Percentiles rank a stretch among this genome's conserved stretches.
phyloP scores from a whole-genome alignment of 2,113 vertebrate species.

The Heterotilapia buettikoferi region DNA sequence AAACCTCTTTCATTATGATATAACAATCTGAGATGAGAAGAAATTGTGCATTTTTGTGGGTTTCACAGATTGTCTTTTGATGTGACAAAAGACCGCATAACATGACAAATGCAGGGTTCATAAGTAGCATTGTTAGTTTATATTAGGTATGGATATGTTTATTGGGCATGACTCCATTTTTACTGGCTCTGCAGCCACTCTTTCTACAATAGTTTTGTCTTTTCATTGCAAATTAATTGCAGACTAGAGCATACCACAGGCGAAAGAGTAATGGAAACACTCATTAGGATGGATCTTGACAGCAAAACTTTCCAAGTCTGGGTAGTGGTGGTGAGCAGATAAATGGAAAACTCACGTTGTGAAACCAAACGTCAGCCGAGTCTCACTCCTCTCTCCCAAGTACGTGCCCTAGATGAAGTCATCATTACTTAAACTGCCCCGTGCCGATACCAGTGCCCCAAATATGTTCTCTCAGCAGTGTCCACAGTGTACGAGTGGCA shows the following conservation, averaged over 20 bases:
- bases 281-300: slow-evolving; percentile 16
- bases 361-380: neutral
- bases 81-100: neutral
- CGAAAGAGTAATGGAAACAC: slow-evolving; percentile 53
- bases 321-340: slow-evolving; percentile 12
- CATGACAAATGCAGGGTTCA: neutral
- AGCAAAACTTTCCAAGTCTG: slow-evolving; percentile 34
- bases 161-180: neutral
- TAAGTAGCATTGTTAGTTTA: neutral
- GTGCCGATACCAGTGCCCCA: neutral
- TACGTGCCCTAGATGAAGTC: slow-evolving; percentile 15
- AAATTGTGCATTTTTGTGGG: neutral
- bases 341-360: slow-evolving; percentile 46
- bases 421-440: neutral
- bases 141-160: neutral
- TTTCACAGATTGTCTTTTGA: neutral
- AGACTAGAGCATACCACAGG: slow-evolving; percentile 21
- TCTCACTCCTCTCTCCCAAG: neutral
- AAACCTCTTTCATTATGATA: neutral
- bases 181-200: neutral
- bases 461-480: neutral
- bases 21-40: neutral
- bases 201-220: slow-evolving; percentile 9
- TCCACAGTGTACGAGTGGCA: neutral
- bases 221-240: slow-evolving; percentile 40